Conservation (phyloP, 2,113 vertebrate genomes). For the Barnardius zonarius region DNA sequence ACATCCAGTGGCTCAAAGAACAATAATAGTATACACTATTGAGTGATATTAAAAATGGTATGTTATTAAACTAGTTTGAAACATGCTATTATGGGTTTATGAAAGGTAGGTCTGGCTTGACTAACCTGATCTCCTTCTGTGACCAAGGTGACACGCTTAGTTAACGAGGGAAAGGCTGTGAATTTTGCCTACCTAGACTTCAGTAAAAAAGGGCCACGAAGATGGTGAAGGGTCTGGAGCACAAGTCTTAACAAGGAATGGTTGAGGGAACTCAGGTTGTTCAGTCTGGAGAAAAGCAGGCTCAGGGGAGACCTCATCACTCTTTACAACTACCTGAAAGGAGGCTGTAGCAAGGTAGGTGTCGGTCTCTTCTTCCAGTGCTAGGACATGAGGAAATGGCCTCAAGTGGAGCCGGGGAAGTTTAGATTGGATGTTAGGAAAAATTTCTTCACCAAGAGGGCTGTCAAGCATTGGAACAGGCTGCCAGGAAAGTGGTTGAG, state of each 20-base stretch:
- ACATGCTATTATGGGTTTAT: not conserved
- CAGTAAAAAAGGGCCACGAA: not conserved
- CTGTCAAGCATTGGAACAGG: not conserved
- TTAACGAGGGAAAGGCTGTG: not conserved
- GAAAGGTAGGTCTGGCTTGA: not conserved
- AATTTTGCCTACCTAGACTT: not conserved
- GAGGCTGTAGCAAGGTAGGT: rapidly evolving
- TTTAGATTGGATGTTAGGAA: not conserved
- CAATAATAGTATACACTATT: not conserved
- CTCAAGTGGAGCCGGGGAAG: not conserved
- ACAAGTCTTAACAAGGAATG: not conserved
- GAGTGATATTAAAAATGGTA: not conserved
- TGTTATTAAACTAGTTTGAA: not conserved
- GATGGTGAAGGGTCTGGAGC: not conserved
- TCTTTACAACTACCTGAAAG: not conserved
- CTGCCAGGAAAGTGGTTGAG: not conserved
- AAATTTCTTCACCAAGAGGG: not conserved
- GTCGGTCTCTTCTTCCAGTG: rapidly evolving
- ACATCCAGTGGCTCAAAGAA: not conserved
- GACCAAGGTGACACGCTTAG: not conserved
- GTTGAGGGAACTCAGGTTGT: not conserved
- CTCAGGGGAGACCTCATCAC: not conserved
- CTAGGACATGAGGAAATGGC: not conserved
- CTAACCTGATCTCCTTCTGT: not conserved
- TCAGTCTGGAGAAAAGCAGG: not conserved